Evolutionary conservation across 2,113 vertebrate genomes (phyloP).

Genomic region (Ia io): DNA sequence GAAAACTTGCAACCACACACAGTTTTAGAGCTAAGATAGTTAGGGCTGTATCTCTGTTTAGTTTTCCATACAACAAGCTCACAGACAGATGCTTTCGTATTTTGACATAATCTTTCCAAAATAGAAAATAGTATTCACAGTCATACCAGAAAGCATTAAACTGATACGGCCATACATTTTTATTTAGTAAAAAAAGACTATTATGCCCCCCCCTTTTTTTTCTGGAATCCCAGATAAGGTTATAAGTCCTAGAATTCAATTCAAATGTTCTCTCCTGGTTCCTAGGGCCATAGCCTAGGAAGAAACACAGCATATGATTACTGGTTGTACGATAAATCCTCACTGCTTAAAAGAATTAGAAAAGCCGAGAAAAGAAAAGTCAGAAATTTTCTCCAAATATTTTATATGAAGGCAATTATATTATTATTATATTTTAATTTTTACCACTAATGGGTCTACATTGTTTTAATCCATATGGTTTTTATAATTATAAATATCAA

Average conservation of each 20-base stretch:
- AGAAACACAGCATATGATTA: neutral
- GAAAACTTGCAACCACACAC: neutral
- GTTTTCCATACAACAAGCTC: neutral
- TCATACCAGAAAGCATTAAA: neutral
- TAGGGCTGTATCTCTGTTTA: neutral
- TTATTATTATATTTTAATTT: neutral
- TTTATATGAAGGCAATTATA: neutral
- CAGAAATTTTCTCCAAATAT: neutral
- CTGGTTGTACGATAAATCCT: neutral
- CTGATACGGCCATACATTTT: neutral
- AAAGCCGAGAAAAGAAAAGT: neutral
- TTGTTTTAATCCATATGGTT: neutral
- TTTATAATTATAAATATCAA: neutral
- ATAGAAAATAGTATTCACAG: neutral
- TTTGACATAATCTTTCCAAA: neutral
- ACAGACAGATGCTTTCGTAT: neutral
- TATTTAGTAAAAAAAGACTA: neutral
- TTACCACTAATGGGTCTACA: neutral
- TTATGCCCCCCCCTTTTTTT: neutral
- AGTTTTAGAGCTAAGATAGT: neutral
- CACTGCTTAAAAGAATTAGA: neutral
- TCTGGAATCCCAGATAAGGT: neutral
- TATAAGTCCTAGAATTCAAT: conserved; percentile 7
- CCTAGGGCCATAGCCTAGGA: neutral
- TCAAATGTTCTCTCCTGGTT: neutral